Percentiles rank a stretch among this genome's conserved stretches.
Conservation (phyloP, 2,113 vertebrate genomes). For the Pterocles gutturalis region DNA sequence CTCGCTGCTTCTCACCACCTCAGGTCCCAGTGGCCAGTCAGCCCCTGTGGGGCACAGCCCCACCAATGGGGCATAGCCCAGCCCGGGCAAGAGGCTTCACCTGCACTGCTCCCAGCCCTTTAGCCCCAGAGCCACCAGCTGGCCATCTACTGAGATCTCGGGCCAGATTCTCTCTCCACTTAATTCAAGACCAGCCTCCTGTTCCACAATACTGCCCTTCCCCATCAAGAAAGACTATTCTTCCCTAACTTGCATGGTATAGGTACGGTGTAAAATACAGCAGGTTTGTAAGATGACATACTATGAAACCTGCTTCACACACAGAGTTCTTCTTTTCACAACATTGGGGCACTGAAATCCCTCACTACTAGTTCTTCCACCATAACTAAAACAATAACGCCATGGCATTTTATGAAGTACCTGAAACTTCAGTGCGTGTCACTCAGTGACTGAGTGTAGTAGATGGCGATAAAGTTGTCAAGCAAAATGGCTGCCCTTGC, state of each 20-base stretch:
- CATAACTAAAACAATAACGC: neutral
- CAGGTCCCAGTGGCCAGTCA: neutral
- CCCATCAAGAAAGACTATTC: neutral
- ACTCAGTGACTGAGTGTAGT: neutral
- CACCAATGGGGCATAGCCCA: neutral
- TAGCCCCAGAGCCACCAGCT: neutral
- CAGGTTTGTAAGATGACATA: neutral
- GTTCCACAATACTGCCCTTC: neutral
- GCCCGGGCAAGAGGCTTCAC: rapidly evolving
- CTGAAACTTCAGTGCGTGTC: neutral
- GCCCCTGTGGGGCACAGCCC: neutral
- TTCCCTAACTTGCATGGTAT: neutral
- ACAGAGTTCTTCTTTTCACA: neutral
- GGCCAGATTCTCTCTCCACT: neutral
- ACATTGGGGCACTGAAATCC: neutral
- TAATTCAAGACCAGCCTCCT: neutral
- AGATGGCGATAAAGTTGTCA: neutral
- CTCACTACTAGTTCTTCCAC: neutral
- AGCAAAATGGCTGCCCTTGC: neutral
- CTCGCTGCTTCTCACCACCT: neutral
- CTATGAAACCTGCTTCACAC: neutral
- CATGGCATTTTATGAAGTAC: neutral
- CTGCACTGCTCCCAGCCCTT: neutral
- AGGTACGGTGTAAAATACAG: neutral
- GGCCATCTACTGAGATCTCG: too few relatives aligned